phyloP scores from a whole-genome alignment of 2,797 vertebrate genomes.

The Tiaroga cobitis region DNA sequence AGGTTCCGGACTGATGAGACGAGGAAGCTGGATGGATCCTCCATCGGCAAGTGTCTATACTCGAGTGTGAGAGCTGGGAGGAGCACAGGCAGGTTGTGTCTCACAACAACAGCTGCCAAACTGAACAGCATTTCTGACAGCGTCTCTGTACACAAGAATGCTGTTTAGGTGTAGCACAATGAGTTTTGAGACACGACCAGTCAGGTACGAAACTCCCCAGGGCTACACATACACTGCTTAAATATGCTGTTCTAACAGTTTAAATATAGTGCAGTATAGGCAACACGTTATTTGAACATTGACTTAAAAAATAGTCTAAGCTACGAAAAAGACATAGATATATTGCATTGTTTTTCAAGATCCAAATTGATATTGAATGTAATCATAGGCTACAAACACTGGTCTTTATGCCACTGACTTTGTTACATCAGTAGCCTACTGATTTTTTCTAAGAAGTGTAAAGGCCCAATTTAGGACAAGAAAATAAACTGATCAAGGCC shows the following conservation, averaged over 20 bases:
- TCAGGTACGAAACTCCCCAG: not conserved
- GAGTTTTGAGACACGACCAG: not conserved
- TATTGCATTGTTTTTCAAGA: not conserved
- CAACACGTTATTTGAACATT: not conserved
- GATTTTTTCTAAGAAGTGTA: not conserved
- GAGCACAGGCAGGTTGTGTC: not conserved
- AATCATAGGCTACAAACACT: not conserved
- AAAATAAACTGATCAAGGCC: not conserved
- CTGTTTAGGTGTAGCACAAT: not conserved
- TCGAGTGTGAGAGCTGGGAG: conserved; percentile 2
- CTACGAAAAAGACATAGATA: not conserved
- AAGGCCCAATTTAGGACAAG: not conserved
- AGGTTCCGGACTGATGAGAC: not conserved
- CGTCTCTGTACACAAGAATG: not conserved
- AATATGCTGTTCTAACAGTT: not conserved
- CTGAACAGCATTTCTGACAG: not conserved
- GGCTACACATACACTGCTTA: not conserved
- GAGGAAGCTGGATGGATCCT: not conserved
- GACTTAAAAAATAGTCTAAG: not conserved
- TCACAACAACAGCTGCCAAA: not conserved
- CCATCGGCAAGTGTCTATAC: not conserved
- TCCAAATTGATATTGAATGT: not conserved
- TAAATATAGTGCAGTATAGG: not conserved
- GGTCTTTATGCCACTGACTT: not conserved
- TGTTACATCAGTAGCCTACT: too few species aligned